Evolutionary conservation across 2,797 vertebrate genomes (phyloP), one percentile per base, ranked within the genome.

Genomic region (Eptatretus atami): DNA sequence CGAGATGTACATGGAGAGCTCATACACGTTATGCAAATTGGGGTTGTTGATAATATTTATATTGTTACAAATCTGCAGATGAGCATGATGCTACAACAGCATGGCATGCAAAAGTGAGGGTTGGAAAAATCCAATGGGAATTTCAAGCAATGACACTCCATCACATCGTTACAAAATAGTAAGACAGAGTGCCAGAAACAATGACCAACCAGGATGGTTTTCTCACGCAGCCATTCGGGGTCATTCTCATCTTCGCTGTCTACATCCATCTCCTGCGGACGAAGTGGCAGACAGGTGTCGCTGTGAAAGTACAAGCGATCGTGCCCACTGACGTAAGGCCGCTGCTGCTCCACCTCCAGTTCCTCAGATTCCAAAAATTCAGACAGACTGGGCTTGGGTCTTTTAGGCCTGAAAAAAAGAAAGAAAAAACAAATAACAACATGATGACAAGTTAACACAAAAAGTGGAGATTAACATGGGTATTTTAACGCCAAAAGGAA

Each of bases 301-400:
- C 92, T 98, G 73, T 96, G 92, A 77, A 98, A 98, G 76, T 98
- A 98, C 1, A 98, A 80, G 12, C 92, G 81, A 70, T 96, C 96
- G 78, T 98, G 92, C 60, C 92, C 90, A 4, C 90, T 96, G 72
- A 88, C 87, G 11, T 92, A 94, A 0, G 90, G 90, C 66, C 86
- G 75, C 72, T 90, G 86, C 74, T 94, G 88, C 73, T 96, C 90
- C 68, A 85, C 74, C 71, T 95, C 87, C 13, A 84, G 85, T 9
- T 98, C 92, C 72, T 98, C 92, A 1, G 84, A 80, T 71, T 98
- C 92, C 67, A 95, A 78, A 70, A 98, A 96, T 73, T 98, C 92
- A 0, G 87, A 96, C 76, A 96, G 81, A 69, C 86, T 93, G 1
- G 86, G 87, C 74, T 95, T 98, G 67, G 82, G 85, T 73, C 86